Conservation (phyloP, 1,140 invertebrate genomes). For the Drosophila tsacasi region DNA sequence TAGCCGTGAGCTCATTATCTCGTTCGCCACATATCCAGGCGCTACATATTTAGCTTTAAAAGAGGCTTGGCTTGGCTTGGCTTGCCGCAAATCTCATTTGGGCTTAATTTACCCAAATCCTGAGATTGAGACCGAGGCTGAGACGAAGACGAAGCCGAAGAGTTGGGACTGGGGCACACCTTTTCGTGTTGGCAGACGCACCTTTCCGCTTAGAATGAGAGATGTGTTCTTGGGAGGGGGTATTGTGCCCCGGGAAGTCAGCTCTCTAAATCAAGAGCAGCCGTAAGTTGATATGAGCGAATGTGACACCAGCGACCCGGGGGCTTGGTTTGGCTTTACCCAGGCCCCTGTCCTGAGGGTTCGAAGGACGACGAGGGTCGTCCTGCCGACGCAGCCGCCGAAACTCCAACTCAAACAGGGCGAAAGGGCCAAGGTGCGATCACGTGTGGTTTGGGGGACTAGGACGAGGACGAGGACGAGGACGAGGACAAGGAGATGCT, state of each 20-base stretch:
- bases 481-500: slow-evolving; percentile 17
- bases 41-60: slow-evolving; percentile 10
- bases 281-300: slow-evolving; percentile 61
- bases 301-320: slow-evolving; percentile 44
- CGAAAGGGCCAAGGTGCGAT: slow-evolving; percentile 35
- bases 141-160: neutral
- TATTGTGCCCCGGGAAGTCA: slow-evolving; percentile 29
- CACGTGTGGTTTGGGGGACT: slow-evolving; percentile 25
- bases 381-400: slow-evolving; percentile 10
- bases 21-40: slow-evolving; percentile 19
- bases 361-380: slow-evolving; percentile 8
- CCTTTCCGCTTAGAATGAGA: slow-evolving; percentile 31
- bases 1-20: slow-evolving; percentile 42
- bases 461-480: neutral
- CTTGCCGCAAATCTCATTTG: slow-evolving; percentile 56
- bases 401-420: slow-evolving; percentile 38
- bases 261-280: slow-evolving; percentile 53
- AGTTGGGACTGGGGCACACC: slow-evolving; percentile 35
- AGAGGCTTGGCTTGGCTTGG: slow-evolving; percentile 23
- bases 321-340: neutral
- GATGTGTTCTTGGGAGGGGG: neutral
- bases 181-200: slow-evolving; percentile 34
- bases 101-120: slow-evolving; percentile 59
- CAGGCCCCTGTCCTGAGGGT: slow-evolving; percentile 14
- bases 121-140: slow-evolving; percentile 13